These are phyloP conservation scores for Lichenostomus cassidix DNA, from an alignment of 2,113 vertebrate species.

Conservation along the genomic window DNA sequence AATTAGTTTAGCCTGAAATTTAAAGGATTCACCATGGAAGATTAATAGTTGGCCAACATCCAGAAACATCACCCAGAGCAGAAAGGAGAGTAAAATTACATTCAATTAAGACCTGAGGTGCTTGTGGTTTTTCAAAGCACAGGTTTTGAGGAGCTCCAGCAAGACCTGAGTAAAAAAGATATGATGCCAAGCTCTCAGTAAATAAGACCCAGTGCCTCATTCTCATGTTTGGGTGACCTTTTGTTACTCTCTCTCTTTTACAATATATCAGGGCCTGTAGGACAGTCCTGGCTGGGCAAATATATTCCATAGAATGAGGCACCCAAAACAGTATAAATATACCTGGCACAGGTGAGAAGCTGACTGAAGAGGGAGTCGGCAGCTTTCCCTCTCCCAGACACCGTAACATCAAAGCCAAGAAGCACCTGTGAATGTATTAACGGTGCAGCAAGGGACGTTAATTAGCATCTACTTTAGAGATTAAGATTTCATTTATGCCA, in stretches of 20 bases:
- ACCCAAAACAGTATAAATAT: not conserved
- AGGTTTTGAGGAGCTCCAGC: not conserved
- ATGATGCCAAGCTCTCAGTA: not conserved
- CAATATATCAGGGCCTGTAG: not conserved
- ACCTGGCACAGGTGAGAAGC: not conserved
- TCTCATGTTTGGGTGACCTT: not conserved
- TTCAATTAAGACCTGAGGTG: not conserved
- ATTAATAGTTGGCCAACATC: not conserved
- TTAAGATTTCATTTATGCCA: not conserved
- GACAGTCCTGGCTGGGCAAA: not conserved
- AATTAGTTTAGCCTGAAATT: not conserved
- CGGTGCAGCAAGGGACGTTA: not conserved
- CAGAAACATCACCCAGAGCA: not conserved
- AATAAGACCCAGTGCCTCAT: not conserved
- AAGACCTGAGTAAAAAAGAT: not conserved
- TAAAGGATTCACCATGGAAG: not conserved
- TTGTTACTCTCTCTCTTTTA: not conserved
- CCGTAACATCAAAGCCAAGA: accelerated
- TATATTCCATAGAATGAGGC: not conserved
- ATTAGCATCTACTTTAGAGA: not conserved
- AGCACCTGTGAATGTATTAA: not conserved
- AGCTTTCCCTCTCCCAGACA: not conserved
- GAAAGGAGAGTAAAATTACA: not conserved
- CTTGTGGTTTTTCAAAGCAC: not conserved
- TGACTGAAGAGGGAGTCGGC: not conserved